Conservation (phyloP, 1,140 invertebrate species). For the Drosophila pseudoananassae region DNA sequence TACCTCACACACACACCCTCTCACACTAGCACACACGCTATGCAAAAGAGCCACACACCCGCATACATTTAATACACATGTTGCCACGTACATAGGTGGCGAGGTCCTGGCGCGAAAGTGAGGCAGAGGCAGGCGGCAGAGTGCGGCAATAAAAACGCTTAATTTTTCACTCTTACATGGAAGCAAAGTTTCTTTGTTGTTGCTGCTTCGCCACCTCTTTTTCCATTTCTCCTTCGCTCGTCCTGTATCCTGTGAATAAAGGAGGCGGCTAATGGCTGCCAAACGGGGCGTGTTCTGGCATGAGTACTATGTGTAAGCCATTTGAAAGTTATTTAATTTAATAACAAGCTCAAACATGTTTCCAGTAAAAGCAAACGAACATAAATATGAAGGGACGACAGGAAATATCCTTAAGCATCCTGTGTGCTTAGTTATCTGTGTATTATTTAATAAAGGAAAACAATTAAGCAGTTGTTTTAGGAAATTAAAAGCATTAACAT, state of each 20-base stretch:
- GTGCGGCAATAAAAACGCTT: slow-evolving; percentile 82
- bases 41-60: slow-evolving; percentile 25
- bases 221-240: background rate
- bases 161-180: slow-evolving; percentile 80
- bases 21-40: slow-evolving; percentile 14
- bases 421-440: background rate
- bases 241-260: background rate
- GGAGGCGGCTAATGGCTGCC: slow-evolving; percentile 20
- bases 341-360: slow-evolving; percentile 75
- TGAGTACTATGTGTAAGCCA: slow-evolving; percentile 49
- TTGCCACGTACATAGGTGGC: slow-evolving; percentile 52
- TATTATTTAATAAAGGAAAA: background rate
- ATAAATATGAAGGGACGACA: slow-evolving; percentile 33
- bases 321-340: slow-evolving; percentile 82
- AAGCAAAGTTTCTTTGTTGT: slow-evolving; percentile 51
- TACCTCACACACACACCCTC: slow-evolving; percentile 23
- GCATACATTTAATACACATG: slow-evolving; percentile 63
- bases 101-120: background rate
- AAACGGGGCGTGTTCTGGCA: slow-evolving; percentile 15
- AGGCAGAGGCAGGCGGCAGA: slow-evolving; percentile 40
- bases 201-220: slow-evolving; percentile 1
- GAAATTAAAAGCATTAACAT: too few relatives aligned
- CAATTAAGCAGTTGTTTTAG: too few relatives aligned
- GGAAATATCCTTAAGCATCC: background rate
- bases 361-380: slow-evolving; percentile 62